phyloP scores from a whole-genome alignment of 2,113 vertebrate genomes.

The Corydoras sp. region DNA sequence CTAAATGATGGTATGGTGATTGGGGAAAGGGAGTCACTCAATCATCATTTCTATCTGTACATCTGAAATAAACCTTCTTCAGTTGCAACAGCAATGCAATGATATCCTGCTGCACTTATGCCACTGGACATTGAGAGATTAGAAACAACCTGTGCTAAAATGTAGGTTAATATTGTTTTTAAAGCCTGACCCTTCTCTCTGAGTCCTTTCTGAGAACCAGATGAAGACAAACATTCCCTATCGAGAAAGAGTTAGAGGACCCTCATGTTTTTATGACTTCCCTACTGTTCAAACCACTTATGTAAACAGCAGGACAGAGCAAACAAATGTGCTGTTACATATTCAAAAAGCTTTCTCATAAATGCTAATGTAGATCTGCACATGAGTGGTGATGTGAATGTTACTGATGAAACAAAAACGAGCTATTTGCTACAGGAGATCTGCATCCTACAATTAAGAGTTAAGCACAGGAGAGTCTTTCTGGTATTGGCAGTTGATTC shows the following conservation, averaged over 20 bases:
- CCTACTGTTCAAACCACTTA: conserved; percentile 46
- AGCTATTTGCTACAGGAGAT: conserved; percentile 31
- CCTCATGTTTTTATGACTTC: conserved; percentile 31
- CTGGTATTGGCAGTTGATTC: conserved; percentile 63
- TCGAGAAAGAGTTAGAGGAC: conserved; percentile 5
- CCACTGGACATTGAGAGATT: conserved; percentile 4
- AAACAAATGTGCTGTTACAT: conserved; percentile 13
- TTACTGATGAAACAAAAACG: too few relatives aligned
- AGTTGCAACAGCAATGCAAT: conserved; percentile 34
- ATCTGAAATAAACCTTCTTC: background rate
- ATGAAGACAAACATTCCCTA: conserved; percentile 40
- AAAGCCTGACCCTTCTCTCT: conserved; percentile 32
- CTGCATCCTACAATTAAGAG: conserved; percentile 45
- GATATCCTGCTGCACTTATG: conserved; percentile 28
- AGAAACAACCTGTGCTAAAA: conserved; percentile 15
- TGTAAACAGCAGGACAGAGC: conserved; percentile 35
- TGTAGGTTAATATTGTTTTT: conserved; percentile 39
- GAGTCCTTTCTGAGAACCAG: conserved; percentile 31
- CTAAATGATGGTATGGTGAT: too few relatives aligned
- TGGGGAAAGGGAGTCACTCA: too few relatives aligned
- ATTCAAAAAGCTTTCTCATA: conserved; percentile 40
- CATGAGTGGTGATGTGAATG: conserved; percentile 27
- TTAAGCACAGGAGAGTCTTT: conserved; percentile 59
- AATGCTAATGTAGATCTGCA: conserved; percentile 45
- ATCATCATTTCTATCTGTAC: too few relatives aligned